Base-by-base conservation (phyloP, 1,140 invertebrate species). In the Prorops nasuta region DNA sequence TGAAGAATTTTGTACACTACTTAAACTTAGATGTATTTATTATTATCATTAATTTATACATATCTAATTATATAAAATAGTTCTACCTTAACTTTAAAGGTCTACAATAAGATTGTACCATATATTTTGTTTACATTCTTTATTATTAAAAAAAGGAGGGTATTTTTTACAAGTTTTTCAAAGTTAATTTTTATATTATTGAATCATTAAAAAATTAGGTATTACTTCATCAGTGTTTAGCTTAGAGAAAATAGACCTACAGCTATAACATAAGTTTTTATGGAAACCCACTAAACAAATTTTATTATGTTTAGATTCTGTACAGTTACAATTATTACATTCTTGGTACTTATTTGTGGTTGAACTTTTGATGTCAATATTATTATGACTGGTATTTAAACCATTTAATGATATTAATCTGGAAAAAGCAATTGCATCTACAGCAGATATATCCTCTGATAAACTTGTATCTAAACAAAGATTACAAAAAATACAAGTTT, bases 371-470 rank as follows among this genome's bases (percentile, higher is more conserved):
- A 28, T 10, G 4, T 28, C 24, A 28, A 28, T 31, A 3, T 17
- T 9, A 8, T 48, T 49, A n/a, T 16, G 34, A 21, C 16, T 21
- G 3, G 9, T 15, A 2, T 50, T 19, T 3, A 43, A 35, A 19
- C 39, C 21, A 24, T 66, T 49, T 10, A 66, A 69, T 7, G 79
- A 80, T 17, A 80, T 38, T 19, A 71, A 45, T 54, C 56, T 69
- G 0, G 80, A 82, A 66, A 81, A 80, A 15, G 62, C 55, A 1
- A 72, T 80, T 0, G 79, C 76, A 53, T 75, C 67, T 32, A 76
- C 60, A 8, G 79, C 73, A 2, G 70, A 76, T 32, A 79, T 51
- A n/a, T 51, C 40, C 10, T 45, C 42, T 2, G 43, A 36, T 3
- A 22, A 39, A 4, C 22, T n/a, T 2, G 63, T 66, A 17, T 76